Conservation (phyloP, 2,797 vertebrate genomes). For the Pseudopleuronectes americanus region DNA sequence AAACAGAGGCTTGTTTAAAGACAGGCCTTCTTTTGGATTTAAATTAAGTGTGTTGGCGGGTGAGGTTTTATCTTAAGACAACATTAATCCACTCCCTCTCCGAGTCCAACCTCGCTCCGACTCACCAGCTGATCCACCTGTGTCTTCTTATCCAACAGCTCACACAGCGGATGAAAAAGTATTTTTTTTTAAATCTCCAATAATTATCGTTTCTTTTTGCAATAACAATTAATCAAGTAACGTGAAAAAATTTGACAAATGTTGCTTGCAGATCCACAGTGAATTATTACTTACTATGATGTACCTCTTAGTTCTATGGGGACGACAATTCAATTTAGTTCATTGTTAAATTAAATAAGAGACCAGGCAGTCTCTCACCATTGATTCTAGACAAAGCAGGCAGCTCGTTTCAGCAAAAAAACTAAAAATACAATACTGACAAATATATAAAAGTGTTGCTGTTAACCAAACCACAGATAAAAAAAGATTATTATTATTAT, state of each 20-base stretch:
- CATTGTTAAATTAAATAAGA: background rate
- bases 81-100: constrained; percentile 37
- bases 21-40: background rate
- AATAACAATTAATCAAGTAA: background rate
- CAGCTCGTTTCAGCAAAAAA: background rate
- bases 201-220: background rate
- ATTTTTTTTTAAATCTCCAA: background rate
- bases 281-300: background rate
- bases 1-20: background rate
- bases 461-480: no score
- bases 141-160: constrained; percentile 2
- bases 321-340: background rate
- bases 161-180: background rate
- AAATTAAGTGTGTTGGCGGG: constrained; percentile 24
- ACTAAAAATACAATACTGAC: background rate
- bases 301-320: background rate
- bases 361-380: background rate
- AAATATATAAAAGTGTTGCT: no score
- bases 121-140: background rate
- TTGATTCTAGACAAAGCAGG: background rate
- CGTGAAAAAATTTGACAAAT: background rate
- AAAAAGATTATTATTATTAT: no score
- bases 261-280: background rate
- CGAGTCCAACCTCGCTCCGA: background rate
- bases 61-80: constrained; percentile 25